Conservation (phyloP, 2,888 invertebrate genomes). For the Clepsis dumicolana region DNA sequence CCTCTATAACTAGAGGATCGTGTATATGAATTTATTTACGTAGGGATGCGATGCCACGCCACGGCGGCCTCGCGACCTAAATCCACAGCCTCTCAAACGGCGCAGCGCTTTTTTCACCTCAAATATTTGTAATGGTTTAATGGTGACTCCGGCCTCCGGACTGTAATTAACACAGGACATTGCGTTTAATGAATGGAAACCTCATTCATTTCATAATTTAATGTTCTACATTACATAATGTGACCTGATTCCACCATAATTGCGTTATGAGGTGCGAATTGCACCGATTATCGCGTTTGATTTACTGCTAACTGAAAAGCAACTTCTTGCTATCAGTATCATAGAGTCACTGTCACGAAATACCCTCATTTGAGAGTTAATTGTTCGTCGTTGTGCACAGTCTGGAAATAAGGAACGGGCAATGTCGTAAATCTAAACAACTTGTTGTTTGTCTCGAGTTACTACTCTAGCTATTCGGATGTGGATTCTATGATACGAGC, state of each 20-base stretch:
- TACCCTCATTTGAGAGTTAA: constrained; percentile 47
- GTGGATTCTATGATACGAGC: constrained; percentile 11
- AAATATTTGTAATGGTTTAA: constrained; percentile 38
- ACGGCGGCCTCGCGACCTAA: constrained; percentile 69
- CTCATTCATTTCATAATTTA: constrained; percentile 48
- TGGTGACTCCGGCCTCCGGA: constrained; percentile 48
- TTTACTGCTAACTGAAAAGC: constrained; percentile 3
- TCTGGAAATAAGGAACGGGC: constrained; percentile 15
- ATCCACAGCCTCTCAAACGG: constrained; percentile 48
- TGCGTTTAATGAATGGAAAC: constrained; percentile 50
- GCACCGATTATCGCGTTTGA: neutral
- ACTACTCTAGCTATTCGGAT: constrained; percentile 5
- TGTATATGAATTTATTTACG: constrained; percentile 68
- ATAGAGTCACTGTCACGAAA: constrained; percentile 52
- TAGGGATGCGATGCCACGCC: constrained; percentile 63
- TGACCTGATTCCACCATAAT: constrained; percentile 1
- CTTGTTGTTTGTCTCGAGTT: constrained; percentile 14
- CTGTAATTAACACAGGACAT: constrained; percentile 57
- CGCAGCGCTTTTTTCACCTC: constrained; percentile 30
- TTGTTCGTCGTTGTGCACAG: constrained; percentile 2
- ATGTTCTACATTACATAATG: constrained; percentile 7
- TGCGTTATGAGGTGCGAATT: constrained; percentile 6
- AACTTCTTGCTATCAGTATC: constrained; percentile 30
- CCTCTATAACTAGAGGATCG: constrained; percentile 66
- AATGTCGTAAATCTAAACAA: constrained; percentile 18